Percentiles rank a stretch among this genome's conserved stretches.
phyloP scores from a whole-genome alignment of 2,888 invertebrate species.

The Atethmia centrago region DNA sequence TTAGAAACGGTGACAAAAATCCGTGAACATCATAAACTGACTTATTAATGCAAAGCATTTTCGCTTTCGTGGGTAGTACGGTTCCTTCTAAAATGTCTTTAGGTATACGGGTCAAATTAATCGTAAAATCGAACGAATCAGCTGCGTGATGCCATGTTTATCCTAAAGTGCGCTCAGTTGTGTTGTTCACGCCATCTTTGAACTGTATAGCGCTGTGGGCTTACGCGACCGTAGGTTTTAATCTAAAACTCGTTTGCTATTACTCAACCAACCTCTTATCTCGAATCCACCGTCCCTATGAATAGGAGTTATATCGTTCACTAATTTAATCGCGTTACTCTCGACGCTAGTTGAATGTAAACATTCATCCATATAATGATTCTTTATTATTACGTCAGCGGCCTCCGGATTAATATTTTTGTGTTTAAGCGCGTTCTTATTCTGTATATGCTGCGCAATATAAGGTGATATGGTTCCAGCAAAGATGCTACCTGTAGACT shows the following conservation, averaged over 20 bases:
- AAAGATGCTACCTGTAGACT: neutral
- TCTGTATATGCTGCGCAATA: neutral
- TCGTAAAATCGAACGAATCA: neutral
- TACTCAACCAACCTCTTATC: slow-evolving; percentile 4
- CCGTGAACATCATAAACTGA: slow-evolving; percentile 4
- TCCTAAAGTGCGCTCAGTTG: neutral
- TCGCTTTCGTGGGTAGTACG: neutral
- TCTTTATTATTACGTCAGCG: neutral
- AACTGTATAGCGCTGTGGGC: neutral
- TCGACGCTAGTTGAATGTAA: neutral
- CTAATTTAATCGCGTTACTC: slow-evolving; percentile 4
- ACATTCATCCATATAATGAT: neutral
- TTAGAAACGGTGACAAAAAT: neutral
- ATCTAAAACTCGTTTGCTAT: slow-evolving; percentile 1
- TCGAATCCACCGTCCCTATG: slow-evolving; percentile 2
- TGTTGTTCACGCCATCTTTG: neutral
- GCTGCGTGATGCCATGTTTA: neutral
- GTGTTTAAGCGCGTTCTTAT: neutral
- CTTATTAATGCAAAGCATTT: slow-evolving; percentile 2
- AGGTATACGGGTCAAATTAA: neutral
- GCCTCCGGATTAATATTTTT: neutral
- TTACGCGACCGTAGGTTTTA: neutral
- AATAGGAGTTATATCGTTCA: neutral
- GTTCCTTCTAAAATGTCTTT: neutral
- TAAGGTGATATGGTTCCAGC: neutral